Conservation (phyloP, 2,888 invertebrate species). For the Idaea aversata region DNA sequence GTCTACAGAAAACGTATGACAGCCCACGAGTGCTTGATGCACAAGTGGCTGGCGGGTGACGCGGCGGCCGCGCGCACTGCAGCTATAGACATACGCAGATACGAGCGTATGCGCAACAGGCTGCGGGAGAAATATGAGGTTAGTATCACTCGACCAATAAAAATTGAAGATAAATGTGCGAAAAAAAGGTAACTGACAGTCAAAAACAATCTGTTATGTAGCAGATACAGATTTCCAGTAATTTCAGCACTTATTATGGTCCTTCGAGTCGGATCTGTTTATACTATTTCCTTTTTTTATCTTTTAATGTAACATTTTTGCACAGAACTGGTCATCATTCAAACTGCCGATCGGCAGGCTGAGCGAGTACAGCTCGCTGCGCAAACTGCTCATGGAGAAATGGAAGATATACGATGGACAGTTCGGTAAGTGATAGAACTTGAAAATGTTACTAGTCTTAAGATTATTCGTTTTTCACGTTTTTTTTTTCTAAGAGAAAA, state of each 20-base stretch:
- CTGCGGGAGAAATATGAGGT: constrained; percentile 88
- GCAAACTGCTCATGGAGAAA: constrained; percentile 97
- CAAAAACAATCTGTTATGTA: too few relatives aligned
- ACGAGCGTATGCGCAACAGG: constrained; percentile 92
- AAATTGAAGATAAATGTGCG: too few relatives aligned
- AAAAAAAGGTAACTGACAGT: too few relatives aligned
- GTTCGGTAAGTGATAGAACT: constrained; percentile 84
- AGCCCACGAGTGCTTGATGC: constrained; percentile 97
- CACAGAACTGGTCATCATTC: constrained; percentile 83
- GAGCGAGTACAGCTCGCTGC: constrained; percentile 97
- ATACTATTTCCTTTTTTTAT: background rate
- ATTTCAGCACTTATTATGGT: too few relatives aligned
- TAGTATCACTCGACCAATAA: background rate
- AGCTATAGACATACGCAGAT: constrained; percentile 91
- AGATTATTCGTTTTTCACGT: too few relatives aligned
- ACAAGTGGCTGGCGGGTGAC: constrained; percentile 96
- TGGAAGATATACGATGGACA: constrained; percentile 98
- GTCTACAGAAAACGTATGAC: constrained; percentile 93
- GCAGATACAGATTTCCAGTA: too few relatives aligned
- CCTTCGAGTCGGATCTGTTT: background rate
- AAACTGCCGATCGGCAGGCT: constrained; percentile 96
- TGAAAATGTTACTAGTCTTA: too few relatives aligned
- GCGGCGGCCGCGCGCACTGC: constrained; percentile 85
- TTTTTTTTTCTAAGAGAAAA: too few relatives aligned
- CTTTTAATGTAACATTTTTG: background rate